phyloP scores from a whole-genome alignment of 2,113 vertebrate species.

The Columba janthina region DNA sequence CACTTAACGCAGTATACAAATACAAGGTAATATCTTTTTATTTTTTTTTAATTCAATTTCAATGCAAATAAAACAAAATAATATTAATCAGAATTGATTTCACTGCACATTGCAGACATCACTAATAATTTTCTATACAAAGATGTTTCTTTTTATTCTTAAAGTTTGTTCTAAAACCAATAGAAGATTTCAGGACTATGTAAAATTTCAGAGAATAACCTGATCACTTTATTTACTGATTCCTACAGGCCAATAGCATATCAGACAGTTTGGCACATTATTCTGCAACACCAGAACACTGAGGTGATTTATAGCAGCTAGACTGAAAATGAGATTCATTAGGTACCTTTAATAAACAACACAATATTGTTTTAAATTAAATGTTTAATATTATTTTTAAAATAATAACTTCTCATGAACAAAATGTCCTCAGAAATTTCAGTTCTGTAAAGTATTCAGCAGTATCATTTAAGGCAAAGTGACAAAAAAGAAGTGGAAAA shows the following conservation, averaged over 20 bases:
- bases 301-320: background rate
- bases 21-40: background rate
- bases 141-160: background rate
- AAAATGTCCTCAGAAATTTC: background rate
- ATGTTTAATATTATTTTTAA: background rate
- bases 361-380: too few species aligned
- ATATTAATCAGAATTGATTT: background rate
- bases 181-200: background rate
- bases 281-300: background rate
- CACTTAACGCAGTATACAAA: background rate
- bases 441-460: background rate
- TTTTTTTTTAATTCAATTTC: background rate
- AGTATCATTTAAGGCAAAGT: background rate
- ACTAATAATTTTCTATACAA: background rate
- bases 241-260: background rate
- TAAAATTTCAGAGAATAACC: background rate
- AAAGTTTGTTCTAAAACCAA: background rate
- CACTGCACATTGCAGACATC: background rate
- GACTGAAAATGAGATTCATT: background rate
- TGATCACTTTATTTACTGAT: background rate
- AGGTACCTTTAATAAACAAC: background rate
- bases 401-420: background rate
- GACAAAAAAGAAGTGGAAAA: background rate
- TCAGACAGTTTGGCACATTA: background rate
- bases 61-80: background rate